Evolutionary conservation across 2,113 vertebrate genomes (phyloP).

Genomic region (Ctenomys sociabilis): DNA sequence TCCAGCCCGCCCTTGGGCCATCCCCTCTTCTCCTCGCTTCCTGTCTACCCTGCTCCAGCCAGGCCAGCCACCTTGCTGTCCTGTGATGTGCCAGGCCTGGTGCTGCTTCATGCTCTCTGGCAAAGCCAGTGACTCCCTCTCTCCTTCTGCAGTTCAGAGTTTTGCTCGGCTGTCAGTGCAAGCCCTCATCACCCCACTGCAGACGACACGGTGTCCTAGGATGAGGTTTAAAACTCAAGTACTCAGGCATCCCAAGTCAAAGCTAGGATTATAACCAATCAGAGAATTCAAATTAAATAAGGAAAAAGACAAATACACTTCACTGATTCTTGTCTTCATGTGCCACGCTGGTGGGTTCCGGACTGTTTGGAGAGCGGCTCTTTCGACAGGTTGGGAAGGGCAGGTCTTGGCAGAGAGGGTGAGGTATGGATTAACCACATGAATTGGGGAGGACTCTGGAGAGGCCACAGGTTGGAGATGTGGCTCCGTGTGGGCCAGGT

Average conservation of each 20-base stretch:
- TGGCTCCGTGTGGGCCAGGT: background rate
- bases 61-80: background rate
- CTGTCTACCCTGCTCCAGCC: background rate
- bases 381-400: background rate
- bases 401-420: background rate
- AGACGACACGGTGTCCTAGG: background rate
- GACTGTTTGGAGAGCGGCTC: background rate
- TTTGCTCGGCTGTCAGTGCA: background rate
- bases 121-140: background rate
- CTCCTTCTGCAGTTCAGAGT: background rate
- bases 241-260: background rate
- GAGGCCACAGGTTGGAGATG: background rate
- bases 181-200: background rate
- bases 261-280: background rate
- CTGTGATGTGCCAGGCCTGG: background rate
- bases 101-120: background rate
- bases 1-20: too few species aligned
- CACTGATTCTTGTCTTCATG: background rate
- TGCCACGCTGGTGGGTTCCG: background rate
- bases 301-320: background rate
- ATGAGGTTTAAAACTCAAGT: background rate
- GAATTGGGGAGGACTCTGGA: background rate
- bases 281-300: background rate
- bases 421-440: background rate
- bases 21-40: accelerated